Conservation (phyloP, 1,140 invertebrate genomes). For the Drosophila insularis region DNA sequence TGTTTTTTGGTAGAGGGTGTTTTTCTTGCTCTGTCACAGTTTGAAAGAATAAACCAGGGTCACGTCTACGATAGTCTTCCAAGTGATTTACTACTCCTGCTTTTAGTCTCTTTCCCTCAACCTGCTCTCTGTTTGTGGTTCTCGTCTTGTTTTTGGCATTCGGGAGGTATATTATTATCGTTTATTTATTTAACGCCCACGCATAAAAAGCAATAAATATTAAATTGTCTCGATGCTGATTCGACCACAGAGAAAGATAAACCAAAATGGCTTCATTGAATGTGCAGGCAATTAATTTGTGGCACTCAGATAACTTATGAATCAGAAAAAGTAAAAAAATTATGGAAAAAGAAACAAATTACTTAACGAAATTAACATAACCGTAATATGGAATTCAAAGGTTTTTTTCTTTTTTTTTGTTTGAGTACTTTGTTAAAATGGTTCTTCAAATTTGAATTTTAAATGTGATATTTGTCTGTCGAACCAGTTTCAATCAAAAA, state of each 20-base stretch:
- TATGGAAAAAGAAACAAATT: neutral
- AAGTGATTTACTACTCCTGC: slow-evolving; percentile 48
- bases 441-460: neutral
- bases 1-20: no score
- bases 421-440: neutral
- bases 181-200: slow-evolving; percentile 60
- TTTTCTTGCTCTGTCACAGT: neutral
- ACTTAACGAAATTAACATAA: neutral
- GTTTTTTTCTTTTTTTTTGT: neutral
- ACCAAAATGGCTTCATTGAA: slow-evolving; percentile 40
- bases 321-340: neutral
- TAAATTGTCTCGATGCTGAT: slow-evolving; percentile 41
- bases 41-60: slow-evolving; percentile 9
- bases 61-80: slow-evolving; percentile 14
- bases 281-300: slow-evolving; percentile 59
- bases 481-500: neutral
- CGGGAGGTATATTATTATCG: slow-evolving; percentile 47
- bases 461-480: neutral
- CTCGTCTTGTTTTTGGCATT: slow-evolving; percentile 33
- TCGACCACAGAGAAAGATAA: slow-evolving; percentile 19
- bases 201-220: slow-evolving; percentile 64
- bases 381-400: neutral
- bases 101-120: neutral
- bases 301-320: neutral
- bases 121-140: neutral